Evolutionary conservation across 1,140 invertebrate species (phyloP), one percentile per base, ranked within the genome.

Genomic region (Centruroides vittatus): DNA sequence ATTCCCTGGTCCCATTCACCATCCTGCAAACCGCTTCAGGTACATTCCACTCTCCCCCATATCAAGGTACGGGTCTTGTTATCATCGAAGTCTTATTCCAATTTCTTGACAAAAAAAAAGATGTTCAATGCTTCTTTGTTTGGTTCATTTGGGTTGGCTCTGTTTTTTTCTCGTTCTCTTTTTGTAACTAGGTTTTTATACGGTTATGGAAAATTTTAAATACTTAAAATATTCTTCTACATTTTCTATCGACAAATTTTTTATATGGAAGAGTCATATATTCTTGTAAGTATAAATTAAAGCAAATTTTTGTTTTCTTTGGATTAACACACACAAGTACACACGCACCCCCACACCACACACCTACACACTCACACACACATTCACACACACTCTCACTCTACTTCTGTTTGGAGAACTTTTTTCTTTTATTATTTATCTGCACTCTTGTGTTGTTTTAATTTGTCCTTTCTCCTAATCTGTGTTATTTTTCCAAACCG

Each of bases 1-100:
- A 68, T 93, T 87, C 79, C 89, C 88, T 76, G 90, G 87, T 75
- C 90, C 88, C 68, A 94, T 96, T 72, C 89, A 92, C 77, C 88
- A 92, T 76, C 86, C 89, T 53, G 87, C 88, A 68, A 88, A 89
- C 68, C 83, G 90, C 75, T 91, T 92, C 82, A 90, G 89, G 88
- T 93, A 84, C 78, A 71, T 72, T 68, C 79, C 81, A 74, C 79
- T 82, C 76, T 81, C 81, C 73, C 80, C 80, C 76, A 76, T 80
- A 73, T 79, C 79, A 78, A 81, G 80, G 79, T 81, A 69, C 60
- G 61, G 58, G 58, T 60, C 47, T 53, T 41, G 41, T 41, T 41
- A 41, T 41, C 41, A 41, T 41, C 41, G 41, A 41, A 41, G 41
- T 41, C 41, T 41, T 41, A 41, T 41, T 41, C 41, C 41, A 41